A percentile compares a stretch with the other conserved stretches of the same genome.
Conservation (phyloP, 2,113 vertebrate genomes). For the Microtus richardsoni region DNA sequence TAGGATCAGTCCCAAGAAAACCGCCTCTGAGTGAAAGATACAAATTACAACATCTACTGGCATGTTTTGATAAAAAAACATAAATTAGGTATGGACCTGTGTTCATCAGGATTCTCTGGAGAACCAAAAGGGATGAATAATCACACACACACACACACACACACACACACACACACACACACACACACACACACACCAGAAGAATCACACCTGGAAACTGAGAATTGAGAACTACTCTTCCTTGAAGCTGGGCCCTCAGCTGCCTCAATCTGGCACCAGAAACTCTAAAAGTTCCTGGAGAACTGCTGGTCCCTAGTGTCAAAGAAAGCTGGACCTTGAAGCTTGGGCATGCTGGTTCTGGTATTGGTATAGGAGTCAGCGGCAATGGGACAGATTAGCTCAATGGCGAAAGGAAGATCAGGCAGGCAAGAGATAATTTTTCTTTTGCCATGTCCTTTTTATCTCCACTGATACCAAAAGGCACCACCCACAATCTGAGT, state of each 20-base stretch:
- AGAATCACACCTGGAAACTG: background rate
- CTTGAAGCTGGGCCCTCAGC: background rate
- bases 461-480: background rate
- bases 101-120: background rate
- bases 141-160: background rate
- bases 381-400: background rate
- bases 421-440: background rate
- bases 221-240: background rate
- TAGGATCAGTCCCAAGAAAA: background rate
- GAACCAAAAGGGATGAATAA: background rate
- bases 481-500: background rate
- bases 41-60: background rate
- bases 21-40: background rate
- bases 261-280: background rate
- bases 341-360: background rate
- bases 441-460: background rate
- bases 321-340: background rate
- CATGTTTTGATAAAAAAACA: conserved; percentile 23
- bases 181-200: background rate
- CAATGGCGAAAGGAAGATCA: background rate
- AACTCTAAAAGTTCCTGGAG: background rate
- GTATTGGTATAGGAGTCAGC: background rate
- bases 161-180: background rate
- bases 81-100: background rate
- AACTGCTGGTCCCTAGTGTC: background rate